Conservation (phyloP, 2,797 vertebrate species). For the Streptopelia turtur region DNA sequence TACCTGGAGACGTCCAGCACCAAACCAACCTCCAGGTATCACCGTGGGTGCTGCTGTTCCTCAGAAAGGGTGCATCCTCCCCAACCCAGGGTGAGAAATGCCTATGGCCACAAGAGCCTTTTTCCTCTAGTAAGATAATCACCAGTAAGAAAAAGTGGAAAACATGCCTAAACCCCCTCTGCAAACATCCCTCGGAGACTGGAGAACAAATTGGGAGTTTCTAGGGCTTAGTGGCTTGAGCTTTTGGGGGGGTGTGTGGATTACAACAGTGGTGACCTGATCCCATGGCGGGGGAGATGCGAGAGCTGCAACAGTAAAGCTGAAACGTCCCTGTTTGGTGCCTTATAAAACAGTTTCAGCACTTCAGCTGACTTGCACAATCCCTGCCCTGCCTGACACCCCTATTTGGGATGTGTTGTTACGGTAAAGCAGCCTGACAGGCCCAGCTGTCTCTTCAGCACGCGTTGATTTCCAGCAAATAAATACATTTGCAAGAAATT, state of each 20-base stretch:
- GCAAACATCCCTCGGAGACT: accelerated
- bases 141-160: neutral
- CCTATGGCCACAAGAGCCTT: accelerated
- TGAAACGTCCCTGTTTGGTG: neutral
- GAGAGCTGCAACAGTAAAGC: neutral
- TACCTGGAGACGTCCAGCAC: neutral
- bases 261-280: neutral
- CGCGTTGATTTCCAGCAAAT: neutral
- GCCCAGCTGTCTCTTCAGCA: neutral
- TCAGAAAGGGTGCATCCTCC: no score
- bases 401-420: no score
- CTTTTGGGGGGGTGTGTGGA: accelerated
- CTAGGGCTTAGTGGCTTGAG: no score
- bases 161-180: neutral
- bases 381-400: neutral
- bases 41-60: neutral
- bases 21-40: accelerated
- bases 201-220: neutral
- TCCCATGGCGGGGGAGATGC: accelerated
- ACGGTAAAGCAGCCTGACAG: neutral
- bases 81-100: neutral
- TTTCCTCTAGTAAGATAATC: accelerated
- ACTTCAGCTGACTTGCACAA: neutral
- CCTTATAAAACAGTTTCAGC: neutral
- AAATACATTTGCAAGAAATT: neutral